Base-by-base conservation (phyloP, 2,113 vertebrate genomes). In the Ornithorhynchus anatinus region DNA sequence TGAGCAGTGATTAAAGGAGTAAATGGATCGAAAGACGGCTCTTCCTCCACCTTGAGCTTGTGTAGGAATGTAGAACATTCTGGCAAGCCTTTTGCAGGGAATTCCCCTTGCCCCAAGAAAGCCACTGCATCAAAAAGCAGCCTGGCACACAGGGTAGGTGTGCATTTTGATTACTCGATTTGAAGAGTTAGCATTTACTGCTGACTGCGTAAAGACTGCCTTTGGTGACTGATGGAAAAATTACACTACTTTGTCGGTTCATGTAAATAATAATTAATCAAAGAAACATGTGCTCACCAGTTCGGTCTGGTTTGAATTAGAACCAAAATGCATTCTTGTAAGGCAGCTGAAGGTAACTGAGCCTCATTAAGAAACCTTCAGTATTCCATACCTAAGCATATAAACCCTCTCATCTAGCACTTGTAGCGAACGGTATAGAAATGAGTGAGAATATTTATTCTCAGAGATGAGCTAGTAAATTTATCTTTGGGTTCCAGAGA, bases 251-350 rank as follows among this genome's bases (percentile, higher is more conserved):
- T 82, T 85, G 77, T 81, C 79, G 75, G 68, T 70, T 89, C 84
- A 72, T 31, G 54, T 54, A 86, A 90, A 88, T 75, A 90, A 84
- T 77, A 86, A 88, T 83, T 89, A 57, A 84, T 89, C 65, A 87
- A 79, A 90, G 75, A 84, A 87, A 79, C 56, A 22, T 65, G 52
- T 64, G 80, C 66, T 71, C 85, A 75, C 82, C 40, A 84, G 38
- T 42, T 64, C 70, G 65, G 69, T 67, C 69, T 91, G 87, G 61
- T 69, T 75, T 84, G 68, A 61, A 92, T 91, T 90, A 88, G 82
- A 89, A 81, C 25, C 35, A 35, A 65, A 76, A 85, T 69, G 22
- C 63, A 69, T 79, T 87, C 73, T 81, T 77, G 42, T 47, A 39
- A 84, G 81, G 80, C 16, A 75, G 68, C 60, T 84, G 48, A 89